Evolutionary conservation across 2,113 vertebrate species (phyloP), one percentile per base, ranked within the genome.

Genomic region (Psilopogon haemacephalus): DNA sequence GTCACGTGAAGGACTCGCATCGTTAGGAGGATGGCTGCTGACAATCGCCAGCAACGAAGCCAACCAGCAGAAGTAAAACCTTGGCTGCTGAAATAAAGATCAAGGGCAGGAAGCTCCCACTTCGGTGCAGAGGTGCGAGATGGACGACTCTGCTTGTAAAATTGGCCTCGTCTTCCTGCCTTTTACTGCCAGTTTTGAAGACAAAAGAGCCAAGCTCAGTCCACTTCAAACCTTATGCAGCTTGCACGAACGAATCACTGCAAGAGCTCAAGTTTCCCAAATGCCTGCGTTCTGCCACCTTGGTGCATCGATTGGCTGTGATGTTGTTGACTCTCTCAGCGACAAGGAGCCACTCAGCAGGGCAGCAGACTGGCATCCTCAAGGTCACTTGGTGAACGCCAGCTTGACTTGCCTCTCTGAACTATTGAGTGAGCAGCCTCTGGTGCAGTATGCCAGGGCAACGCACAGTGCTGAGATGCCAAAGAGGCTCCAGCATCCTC

Each of bases 391-490:
- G 81, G 93, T 65, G 90, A 88, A 90, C 82, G 92, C 87, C 95
- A 95, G 91, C 86, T 92, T 90, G 84, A 90, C 82, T 90, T 90
- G 82, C 84, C 40, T 74, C 74, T 71, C 84, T 97, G 94, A 95
- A 97, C 97, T 96, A 97, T 96, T 97, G 78, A 97, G 84, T 15
- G 69, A 70, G 64, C 94, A 93, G 92, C 50, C 87, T 94, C 84
- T 44, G 63, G 74, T 55, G 84, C 79, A 75, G 86, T 33, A 14
- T 37, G 88, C 50, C 52, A 16, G 18, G 58, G 69, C 72, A 18
- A 28, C 3, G 27, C 23, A 67, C 48, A 70, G 56, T 74, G 33
- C 32, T 54, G 48, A 59, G 70, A 63, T 85, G 81, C 73, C 67
- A 90, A 87, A 81, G 30, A 27, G 8, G 33, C n/a, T 94, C 70